Base-by-base conservation (phyloP, 53 echinoderm and acorn worm species). In the Astropecten irregularis region DNA sequence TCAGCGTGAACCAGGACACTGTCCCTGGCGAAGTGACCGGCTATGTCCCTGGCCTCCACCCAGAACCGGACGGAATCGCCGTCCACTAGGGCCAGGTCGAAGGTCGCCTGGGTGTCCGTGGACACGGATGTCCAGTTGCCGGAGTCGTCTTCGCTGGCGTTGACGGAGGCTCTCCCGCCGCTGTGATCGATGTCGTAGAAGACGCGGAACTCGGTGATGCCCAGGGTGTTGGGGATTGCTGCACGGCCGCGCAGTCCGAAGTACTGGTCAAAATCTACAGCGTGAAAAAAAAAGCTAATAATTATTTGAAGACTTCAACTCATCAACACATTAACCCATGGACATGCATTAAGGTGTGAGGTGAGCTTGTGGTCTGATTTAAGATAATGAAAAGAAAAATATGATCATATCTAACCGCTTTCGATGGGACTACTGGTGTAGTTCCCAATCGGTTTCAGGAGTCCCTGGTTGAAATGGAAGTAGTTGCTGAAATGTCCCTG, bases 51-150 rank as follows among this genome's bases (percentile, higher is more conserved):
- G 20, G 71, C 85, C 40, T 73, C 48, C 30, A 89, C 74, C 89
- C 89, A 89, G 54, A 88, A 71, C 5, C 64, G 60, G 34, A 88
- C 47, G 49, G 88, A 88, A 83, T 83, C 83, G 11, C 83, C 84
- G 29, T 84, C 84, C 5, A 28, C 57, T 28, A 68, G 36, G 15
- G 42, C 18, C 9, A 83, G 42, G 21, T 83, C 68, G 30, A 46
- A 83, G 32, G 62, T 58, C 28, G 34, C 55, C 32, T 14, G 34
- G 9, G 73, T 73, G 32, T 13, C 31, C 27, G 34, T 29, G 4
- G 11, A 15, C 22, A 29, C 32, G 44, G 23, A 23, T 2, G 14
- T 50, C 73, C 73, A 73, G 14, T 2, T 18, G 54, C 21, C 54
- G 5, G 49, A 48, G 49, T 63, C 49, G 35, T 30, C 33, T 4